Conservation (phyloP, 2,113 vertebrate genomes). For the Microcebus tavaratra region DNA sequence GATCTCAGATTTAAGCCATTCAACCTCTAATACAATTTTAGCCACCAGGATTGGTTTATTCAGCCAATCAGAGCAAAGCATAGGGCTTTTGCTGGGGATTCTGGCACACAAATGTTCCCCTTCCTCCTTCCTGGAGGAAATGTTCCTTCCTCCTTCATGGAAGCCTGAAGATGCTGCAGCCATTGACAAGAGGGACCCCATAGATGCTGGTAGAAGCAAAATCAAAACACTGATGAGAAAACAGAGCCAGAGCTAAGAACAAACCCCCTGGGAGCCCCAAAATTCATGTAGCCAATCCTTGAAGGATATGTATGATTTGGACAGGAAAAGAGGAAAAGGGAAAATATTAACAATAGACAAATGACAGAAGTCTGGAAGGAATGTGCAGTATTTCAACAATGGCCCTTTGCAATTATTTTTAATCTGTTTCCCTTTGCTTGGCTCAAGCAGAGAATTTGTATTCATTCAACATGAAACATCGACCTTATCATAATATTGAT, state of each 20-base stretch:
- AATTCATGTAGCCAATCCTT: neutral
- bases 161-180: neutral
- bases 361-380: neutral
- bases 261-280: neutral
- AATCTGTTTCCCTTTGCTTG: neutral
- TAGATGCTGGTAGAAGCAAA: fast-evolving
- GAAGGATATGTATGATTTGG: neutral
- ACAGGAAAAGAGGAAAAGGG: neutral
- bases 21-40: neutral
- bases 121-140: neutral
- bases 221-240: neutral
- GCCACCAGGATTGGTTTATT: neutral
- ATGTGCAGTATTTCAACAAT: neutral
- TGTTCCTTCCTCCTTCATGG: fast-evolving
- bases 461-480: neutral
- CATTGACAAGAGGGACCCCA: neutral
- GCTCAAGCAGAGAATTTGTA: neutral
- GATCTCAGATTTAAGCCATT: neutral
- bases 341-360: neutral
- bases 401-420: neutral
- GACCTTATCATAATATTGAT: neutral
- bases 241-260: neutral
- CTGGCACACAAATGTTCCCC: neutral
- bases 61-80: neutral
- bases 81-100: no score